phyloP scores from a whole-genome alignment of 2,797 vertebrate genomes.

The Pampus argenteus region DNA sequence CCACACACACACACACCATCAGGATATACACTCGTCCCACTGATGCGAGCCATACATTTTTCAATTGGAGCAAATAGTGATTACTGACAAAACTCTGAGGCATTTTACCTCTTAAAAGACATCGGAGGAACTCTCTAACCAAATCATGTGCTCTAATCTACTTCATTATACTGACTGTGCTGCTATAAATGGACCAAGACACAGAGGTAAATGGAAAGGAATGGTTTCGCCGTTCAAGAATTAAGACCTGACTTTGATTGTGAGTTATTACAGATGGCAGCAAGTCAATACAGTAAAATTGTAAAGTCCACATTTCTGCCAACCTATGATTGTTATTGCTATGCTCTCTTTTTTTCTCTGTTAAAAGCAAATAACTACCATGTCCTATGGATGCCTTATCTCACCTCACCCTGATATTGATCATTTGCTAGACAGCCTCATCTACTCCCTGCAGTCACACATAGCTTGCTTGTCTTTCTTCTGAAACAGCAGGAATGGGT shows the following conservation, averaged over 20 bases:
- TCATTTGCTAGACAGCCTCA: constrained; percentile 14
- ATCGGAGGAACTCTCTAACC: constrained; percentile 52
- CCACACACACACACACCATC: constrained; percentile 14
- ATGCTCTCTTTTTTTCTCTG: constrained; percentile 12
- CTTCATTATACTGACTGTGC: constrained; percentile 50
- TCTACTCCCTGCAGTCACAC: constrained; percentile 24
- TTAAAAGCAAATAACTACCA: constrained; percentile 21
- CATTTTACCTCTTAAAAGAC: constrained; percentile 47
- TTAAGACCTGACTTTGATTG: constrained; percentile 64
- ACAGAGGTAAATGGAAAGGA: constrained; percentile 59
- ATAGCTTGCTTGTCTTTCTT: constrained; percentile 24
- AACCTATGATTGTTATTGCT: constrained; percentile 28
- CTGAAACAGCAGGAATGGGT: constrained; percentile 25
- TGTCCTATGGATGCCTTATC: constrained; percentile 28
- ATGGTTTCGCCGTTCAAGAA: constrained; percentile 54
- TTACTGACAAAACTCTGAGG: constrained; percentile 41
- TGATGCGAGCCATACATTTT: constrained; percentile 25
- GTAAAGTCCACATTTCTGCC: constrained; percentile 57
- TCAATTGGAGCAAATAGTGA: constrained; percentile 23
- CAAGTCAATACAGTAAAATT: constrained; percentile 60
- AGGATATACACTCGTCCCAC: constrained; percentile 16
- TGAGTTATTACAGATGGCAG: constrained; percentile 61
- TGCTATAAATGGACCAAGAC: constrained; percentile 49
- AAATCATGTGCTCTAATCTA: constrained; percentile 51
- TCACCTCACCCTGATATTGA: constrained; percentile 42